phyloP scores from a whole-genome alignment of 1,140 invertebrate genomes.

The Globodera rostochiensis region DNA sequence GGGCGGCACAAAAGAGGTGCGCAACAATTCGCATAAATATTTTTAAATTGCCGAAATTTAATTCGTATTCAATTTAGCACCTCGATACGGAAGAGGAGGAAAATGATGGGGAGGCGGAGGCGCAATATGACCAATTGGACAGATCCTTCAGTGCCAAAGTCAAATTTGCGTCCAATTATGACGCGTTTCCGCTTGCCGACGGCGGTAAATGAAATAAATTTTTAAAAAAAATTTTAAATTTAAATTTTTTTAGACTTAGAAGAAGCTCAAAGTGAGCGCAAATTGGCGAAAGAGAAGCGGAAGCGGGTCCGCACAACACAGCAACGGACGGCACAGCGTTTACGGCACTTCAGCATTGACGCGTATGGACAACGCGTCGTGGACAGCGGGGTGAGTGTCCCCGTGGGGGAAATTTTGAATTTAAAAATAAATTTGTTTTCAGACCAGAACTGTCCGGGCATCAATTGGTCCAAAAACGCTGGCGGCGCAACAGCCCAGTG shows the following conservation, averaged over 20 bases:
- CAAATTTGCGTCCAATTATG: slow-evolving; percentile 1
- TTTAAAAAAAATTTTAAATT: neutral
- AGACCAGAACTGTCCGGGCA: slow-evolving; percentile 11
- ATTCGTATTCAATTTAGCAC: neutral
- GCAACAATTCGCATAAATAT: too few relatives aligned
- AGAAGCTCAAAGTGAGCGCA: neutral
- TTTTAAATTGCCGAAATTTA: too few relatives aligned
- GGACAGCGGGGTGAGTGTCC: slow-evolving; percentile 38
- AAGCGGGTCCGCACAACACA: neutral
- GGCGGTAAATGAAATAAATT: neutral
- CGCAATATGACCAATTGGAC: slow-evolving; percentile 9
- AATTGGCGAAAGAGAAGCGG: slow-evolving; percentile 11
- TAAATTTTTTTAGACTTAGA: neutral
- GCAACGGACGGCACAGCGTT: slow-evolving; percentile 27
- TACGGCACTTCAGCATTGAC: slow-evolving; percentile 45
- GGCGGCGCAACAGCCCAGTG: neutral
- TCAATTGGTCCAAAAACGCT: neutral
- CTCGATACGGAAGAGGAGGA: neutral
- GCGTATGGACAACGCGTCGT: slow-evolving; percentile 37
- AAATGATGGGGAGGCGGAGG: neutral
- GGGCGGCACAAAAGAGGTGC: neutral
- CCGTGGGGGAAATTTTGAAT: neutral
- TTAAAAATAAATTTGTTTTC: neutral
- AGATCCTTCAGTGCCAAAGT: neutral
- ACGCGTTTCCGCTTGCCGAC: neutral